Conservation (phyloP, 2,888 invertebrate genomes). For the Cephus pulcher region DNA sequence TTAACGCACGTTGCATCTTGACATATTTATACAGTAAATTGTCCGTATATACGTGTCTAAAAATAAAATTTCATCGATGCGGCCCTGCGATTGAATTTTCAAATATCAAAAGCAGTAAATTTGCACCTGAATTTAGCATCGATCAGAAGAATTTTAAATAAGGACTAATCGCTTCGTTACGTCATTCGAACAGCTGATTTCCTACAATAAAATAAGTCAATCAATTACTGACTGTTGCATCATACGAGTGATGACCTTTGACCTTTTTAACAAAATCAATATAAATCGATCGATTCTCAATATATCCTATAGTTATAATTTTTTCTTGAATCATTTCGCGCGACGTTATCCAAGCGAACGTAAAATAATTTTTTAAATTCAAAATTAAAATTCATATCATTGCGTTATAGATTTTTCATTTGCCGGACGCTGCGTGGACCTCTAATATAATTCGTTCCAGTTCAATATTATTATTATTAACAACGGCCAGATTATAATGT, state of each 20-base stretch:
- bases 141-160: neutral
- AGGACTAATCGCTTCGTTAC: neutral
- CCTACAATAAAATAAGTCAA: neutral
- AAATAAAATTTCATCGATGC: neutral
- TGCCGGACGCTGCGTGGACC: neutral
- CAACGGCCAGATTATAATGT: neutral
- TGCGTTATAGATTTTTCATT: neutral
- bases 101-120: neutral
- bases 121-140: neutral
- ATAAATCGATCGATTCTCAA: neutral
- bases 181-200: neutral
- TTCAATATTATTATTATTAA: neutral
- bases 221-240: neutral
- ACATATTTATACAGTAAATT: neutral
- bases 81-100: neutral
- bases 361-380: neutral
- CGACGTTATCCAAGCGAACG: neutral
- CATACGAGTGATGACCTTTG: too few relatives aligned
- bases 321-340: neutral
- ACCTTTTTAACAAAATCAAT: too few relatives aligned
- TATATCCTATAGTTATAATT: neutral
- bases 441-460: neutral
- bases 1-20: neutral
- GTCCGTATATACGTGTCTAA: neutral
- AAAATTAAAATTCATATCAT: neutral